Percentiles rank a stretch among this genome's conserved stretches.
Evolutionary conservation across 1,140 invertebrate genomes (phyloP).

Genomic region (Schlechtendalia chinensis): DNA sequence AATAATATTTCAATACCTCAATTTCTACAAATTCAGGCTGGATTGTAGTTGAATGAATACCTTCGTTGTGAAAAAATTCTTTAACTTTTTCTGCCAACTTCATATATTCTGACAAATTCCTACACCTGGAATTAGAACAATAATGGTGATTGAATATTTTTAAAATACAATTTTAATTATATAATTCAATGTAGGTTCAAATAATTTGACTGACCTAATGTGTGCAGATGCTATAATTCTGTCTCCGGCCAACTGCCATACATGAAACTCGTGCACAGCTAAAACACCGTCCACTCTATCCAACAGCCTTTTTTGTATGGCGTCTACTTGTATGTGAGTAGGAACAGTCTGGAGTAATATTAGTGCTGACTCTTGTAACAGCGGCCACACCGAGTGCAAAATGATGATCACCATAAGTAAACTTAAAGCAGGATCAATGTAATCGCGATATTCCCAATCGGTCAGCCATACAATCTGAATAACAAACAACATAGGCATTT

Average conservation of each 20-base stretch:
- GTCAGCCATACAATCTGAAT: conserved; percentile 76
- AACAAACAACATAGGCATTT: too few relatives aligned
- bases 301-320: conserved; percentile 78
- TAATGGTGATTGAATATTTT: too few relatives aligned
- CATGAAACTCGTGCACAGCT: conserved; percentile 91
- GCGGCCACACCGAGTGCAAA: conserved; percentile 79
- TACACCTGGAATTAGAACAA: conserved; percentile 63
- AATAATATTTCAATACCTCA: too few relatives aligned
- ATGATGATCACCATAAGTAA: conserved; percentile 78
- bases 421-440: conserved; percentile 92
- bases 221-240: conserved; percentile 91
- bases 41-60: conserved; percentile 88
- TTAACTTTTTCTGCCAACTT: conserved; percentile 91
- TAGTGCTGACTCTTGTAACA: conserved; percentile 81
- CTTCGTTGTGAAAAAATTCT: conserved; percentile 92
- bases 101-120: conserved; percentile 85
- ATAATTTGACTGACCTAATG: conserved; percentile 69
- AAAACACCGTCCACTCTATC: conserved; percentile 85
- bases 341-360: conserved; percentile 90
- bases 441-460: conserved; percentile 76
- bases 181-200: too few relatives aligned
- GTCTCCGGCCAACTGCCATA: conserved; percentile 90
- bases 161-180: too few relatives aligned
- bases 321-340: conserved; percentile 88
- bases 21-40: conserved; percentile 89